Evolutionary conservation across 2,797 vertebrate species (phyloP).

Genomic region (Micropoecilia bifurca): DNA sequence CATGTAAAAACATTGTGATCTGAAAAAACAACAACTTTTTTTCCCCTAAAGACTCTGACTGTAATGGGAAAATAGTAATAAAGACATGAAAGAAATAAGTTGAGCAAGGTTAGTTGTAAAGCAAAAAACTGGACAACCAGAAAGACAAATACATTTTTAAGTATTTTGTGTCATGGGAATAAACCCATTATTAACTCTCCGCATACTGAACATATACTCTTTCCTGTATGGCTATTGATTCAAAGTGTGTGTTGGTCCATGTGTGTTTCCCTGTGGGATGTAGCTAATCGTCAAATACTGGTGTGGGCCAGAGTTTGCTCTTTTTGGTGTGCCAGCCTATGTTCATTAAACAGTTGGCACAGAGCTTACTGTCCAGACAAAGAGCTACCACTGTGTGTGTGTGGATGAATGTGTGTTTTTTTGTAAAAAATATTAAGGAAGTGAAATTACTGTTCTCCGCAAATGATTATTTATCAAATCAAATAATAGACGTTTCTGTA

Average conservation of each 20-base stretch:
- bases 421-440: neutral
- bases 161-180: constrained; percentile 28
- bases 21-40: neutral
- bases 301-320: constrained; percentile 71
- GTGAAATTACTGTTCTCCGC: neutral
- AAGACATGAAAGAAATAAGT: constrained; percentile 7
- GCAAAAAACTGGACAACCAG: constrained; percentile 16
- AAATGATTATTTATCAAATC: neutral
- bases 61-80: constrained; percentile 14
- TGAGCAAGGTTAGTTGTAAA: constrained; percentile 5
- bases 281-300: constrained; percentile 74
- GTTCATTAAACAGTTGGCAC: constrained; percentile 79
- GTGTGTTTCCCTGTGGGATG: constrained; percentile 64
- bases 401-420: constrained; percentile 19
- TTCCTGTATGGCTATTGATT: constrained; percentile 55
- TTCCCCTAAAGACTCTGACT: neutral
- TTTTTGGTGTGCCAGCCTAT: constrained; percentile 68
- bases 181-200: constrained; percentile 43
- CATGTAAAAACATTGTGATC: constrained; percentile 24
- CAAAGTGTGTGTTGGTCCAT: constrained; percentile 44
- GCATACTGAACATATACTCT: constrained; percentile 29
- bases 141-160: constrained; percentile 31
- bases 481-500: neutral
- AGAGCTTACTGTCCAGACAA: constrained; percentile 62
- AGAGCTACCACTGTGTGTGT: constrained; percentile 20